Evolutionary conservation across 2,888 invertebrate species (phyloP).

Genomic region (Arge pagana): DNA sequence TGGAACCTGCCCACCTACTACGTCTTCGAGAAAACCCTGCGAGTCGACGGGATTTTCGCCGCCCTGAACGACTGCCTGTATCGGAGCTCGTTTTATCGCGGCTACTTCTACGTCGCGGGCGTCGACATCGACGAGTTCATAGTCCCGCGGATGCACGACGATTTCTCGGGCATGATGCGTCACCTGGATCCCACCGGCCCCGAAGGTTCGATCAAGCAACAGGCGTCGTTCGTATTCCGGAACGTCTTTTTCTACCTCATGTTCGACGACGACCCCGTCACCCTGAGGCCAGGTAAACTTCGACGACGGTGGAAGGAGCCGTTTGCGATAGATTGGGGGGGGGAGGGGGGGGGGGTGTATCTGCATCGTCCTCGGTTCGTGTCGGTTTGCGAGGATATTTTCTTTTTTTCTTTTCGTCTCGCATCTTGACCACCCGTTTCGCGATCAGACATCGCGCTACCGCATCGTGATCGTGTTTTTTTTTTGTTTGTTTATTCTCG

Average conservation of each 20-base stretch:
- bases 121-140: conserved; percentile 53
- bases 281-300: conserved; percentile 44
- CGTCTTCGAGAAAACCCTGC: conserved; percentile 50
- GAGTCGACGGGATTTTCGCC: conserved; percentile 54
- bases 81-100: conserved; percentile 46
- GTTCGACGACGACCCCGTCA: conserved; percentile 56
- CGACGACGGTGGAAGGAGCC: too few relatives aligned
- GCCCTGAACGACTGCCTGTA: conserved; percentile 51
- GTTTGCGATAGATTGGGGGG: too few relatives aligned
- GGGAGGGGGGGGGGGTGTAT: too few relatives aligned
- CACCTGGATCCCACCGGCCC: conserved; percentile 28
- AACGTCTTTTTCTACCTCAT: conserved; percentile 61
- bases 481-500: too few relatives aligned
- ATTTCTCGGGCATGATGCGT: conserved; percentile 47
- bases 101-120: conserved; percentile 39
- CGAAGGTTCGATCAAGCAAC: conserved; percentile 26
- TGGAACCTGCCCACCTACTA: conserved; percentile 53
- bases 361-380: too few relatives aligned
- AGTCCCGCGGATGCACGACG: conserved; percentile 41
- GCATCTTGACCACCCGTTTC: too few relatives aligned
- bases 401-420: too few relatives aligned
- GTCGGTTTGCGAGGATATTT: too few relatives aligned
- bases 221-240: conserved; percentile 57
- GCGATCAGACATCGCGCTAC: too few relatives aligned
- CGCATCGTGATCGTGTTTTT: too few relatives aligned